A percentile compares a stretch with the other conserved stretches of the same genome.
These are phyloP conservation scores for Apoda limacodes DNA, from an alignment of 2,888 invertebrate species.

Conservation along the genomic window DNA sequence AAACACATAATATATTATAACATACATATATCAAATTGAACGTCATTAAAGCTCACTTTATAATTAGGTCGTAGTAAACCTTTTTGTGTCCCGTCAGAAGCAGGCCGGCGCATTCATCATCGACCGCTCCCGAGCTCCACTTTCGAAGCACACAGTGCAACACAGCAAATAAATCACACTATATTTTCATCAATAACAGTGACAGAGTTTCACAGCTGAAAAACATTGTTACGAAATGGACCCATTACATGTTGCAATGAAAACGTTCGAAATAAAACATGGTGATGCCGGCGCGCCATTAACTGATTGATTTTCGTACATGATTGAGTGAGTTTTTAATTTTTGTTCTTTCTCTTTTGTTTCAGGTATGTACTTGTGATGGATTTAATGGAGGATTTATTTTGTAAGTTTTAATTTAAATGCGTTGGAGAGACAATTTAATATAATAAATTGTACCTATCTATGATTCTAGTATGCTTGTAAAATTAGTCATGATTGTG, in stretches of 20 bases:
- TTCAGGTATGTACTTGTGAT: too few relatives aligned
- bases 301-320: constrained; percentile 4
- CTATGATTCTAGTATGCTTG: too few relatives aligned
- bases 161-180: not conserved
- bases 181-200: too few relatives aligned
- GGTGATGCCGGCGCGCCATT: constrained; percentile 6
- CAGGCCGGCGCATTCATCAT: constrained; percentile 18
- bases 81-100: constrained; percentile 19
- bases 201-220: too few relatives aligned
- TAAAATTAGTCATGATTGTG: too few relatives aligned
- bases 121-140: constrained; percentile 6
- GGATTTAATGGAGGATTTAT: too few relatives aligned
- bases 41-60: constrained; percentile 21
- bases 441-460: too few relatives aligned
- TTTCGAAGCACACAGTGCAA: not conserved
- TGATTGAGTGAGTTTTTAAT: constrained; percentile 4
- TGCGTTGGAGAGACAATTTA: too few relatives aligned
- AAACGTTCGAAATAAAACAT: constrained; percentile 7
- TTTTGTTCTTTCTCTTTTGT: not conserved
- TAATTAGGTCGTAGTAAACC: constrained; percentile 21
- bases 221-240: too few relatives aligned
- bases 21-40: constrained; percentile 17
- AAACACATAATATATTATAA: not conserved
- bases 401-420: too few relatives aligned
- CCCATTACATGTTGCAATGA: not conserved